Percentiles rank a stretch among this genome's conserved stretches.
Conservation (phyloP, 1,140 invertebrate species). For the Sarcophaga peregrina region DNA sequence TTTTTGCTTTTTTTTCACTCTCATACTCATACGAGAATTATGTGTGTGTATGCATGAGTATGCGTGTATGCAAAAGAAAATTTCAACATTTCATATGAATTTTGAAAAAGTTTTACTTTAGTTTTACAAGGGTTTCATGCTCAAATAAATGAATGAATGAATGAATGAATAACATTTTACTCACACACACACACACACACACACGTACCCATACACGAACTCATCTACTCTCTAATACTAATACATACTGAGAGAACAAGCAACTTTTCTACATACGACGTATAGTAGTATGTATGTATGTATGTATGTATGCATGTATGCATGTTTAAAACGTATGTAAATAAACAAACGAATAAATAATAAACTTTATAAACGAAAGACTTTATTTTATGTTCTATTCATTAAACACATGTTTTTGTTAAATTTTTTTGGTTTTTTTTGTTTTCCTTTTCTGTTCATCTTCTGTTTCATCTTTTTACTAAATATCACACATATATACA, state of each 20-base stretch:
- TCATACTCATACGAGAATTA: not conserved
- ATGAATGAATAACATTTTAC: not conserved
- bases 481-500: too few relatives aligned
- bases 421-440: not conserved
- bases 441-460: too few relatives aligned
- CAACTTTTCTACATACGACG: too few relatives aligned
- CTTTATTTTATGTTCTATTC: constrained; percentile 1
- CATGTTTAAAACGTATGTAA: not conserved
- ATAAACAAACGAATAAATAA: constrained; percentile 15
- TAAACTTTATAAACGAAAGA: constrained; percentile 28
- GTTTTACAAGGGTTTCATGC: constrained; percentile 18
- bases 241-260: too few relatives aligned
- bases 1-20: too few relatives aligned
- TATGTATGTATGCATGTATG: too few relatives aligned
- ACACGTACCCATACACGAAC: not conserved
- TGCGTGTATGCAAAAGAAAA: not conserved
- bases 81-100: not conserved
- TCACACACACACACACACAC: not conserved
- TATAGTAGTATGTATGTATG: too few relatives aligned
- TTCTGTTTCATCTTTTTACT: too few relatives aligned
- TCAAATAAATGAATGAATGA: constrained; percentile 2
- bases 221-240: not conserved
- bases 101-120: constrained; percentile 34
- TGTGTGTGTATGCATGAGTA: not conserved
- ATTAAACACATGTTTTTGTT: constrained; percentile 17